Percentiles rank a stretch among this genome's conserved stretches.
Evolutionary conservation across 2,797 vertebrate genomes (phyloP).

Genomic region (Sus cebifrons): DNA sequence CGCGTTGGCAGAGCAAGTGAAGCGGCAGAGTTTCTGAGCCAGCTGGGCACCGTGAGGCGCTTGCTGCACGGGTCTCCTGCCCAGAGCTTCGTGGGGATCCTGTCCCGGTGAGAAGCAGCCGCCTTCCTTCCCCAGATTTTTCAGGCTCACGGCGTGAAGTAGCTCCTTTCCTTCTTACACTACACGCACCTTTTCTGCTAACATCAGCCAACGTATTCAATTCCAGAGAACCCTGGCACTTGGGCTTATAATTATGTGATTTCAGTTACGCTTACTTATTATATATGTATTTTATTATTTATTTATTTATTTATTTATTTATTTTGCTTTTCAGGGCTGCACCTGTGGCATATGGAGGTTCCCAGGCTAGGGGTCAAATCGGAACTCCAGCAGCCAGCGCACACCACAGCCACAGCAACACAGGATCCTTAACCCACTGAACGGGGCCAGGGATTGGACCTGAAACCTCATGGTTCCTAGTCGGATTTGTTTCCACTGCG

Average conservation of each 20-base stretch:
- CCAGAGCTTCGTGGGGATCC: constrained; percentile 94
- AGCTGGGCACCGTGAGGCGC: constrained; percentile 90
- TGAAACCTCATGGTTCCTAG: too few relatives aligned
- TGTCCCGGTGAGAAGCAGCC: constrained; percentile 92
- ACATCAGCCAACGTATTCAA: constrained; percentile 19
- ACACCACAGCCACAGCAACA: too few relatives aligned
- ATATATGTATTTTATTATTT: background rate
- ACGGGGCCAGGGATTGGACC: too few relatives aligned
- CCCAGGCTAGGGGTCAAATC: too few relatives aligned
- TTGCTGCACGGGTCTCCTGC: constrained; percentile 93
- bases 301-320: too few relatives aligned
- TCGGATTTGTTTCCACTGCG: too few relatives aligned
- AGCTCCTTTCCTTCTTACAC: background rate
- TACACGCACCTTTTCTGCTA: background rate
- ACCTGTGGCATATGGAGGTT: too few relatives aligned
- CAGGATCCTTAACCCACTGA: too few relatives aligned
- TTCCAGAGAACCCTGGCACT: background rate
- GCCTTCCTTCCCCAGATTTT: background rate
- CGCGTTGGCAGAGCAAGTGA: constrained; percentile 91
- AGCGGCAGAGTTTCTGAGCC: constrained; percentile 90
- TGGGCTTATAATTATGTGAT: background rate
- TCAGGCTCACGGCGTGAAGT: background rate
- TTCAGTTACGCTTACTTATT: constrained; percentile 50
- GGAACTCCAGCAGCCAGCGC: too few relatives aligned
- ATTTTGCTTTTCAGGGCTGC: too few relatives aligned